Conservation (phyloP, 2,888 invertebrate species). For the Idaea biselata region DNA sequence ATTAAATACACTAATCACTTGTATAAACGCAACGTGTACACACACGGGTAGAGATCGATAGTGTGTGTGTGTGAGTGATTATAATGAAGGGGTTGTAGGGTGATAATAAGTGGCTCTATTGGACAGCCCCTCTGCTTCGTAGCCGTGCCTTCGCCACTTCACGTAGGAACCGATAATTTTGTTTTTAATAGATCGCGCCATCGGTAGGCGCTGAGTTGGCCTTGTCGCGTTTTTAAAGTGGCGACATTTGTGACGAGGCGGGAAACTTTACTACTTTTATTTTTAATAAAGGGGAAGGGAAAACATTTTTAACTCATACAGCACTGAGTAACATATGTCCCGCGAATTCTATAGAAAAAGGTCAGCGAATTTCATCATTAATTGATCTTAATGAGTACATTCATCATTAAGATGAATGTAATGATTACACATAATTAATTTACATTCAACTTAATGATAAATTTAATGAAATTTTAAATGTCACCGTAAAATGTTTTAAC, state of each 20-base stretch:
- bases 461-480: no score
- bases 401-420: no score
- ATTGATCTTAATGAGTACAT: no score
- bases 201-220: slow-evolving; percentile 14
- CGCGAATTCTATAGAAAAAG: no score
- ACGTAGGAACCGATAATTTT: slow-evolving; percentile 62
- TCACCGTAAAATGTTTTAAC: no score
- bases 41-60: slow-evolving; percentile 68
- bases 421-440: no score
- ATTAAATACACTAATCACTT: slow-evolving; percentile 81
- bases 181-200: slow-evolving; percentile 39
- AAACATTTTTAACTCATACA: no score
- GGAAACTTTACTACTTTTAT: neutral
- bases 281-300: neutral
- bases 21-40: slow-evolving; percentile 68
- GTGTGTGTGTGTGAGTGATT: slow-evolving; percentile 72
- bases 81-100: slow-evolving; percentile 79
- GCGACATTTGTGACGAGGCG: neutral
- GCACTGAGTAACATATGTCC: no score
- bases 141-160: slow-evolving; percentile 73
- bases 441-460: no score
- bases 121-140: slow-evolving; percentile 67
- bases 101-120: slow-evolving; percentile 79
- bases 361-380: no score
- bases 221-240: neutral